These are phyloP conservation scores for Biston betularia DNA, from an alignment of 2,888 invertebrate species.

Conservation along the genomic window DNA sequence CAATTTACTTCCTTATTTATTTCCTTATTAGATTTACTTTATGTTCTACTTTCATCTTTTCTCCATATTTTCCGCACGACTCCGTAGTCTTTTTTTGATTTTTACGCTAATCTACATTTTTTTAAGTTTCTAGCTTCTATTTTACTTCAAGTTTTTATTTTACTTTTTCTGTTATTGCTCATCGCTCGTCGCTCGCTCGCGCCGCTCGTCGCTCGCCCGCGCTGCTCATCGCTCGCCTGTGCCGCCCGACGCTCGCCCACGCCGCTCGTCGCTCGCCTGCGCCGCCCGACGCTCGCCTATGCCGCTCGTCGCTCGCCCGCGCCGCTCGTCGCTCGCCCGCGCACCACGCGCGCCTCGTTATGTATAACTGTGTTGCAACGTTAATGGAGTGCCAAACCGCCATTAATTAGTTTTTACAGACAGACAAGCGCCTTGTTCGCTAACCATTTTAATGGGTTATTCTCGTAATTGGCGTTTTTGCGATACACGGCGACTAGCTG, in stretches of 20 bases:
- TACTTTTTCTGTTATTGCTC: too few relatives aligned
- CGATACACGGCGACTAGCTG: background rate
- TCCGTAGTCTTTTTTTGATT: background rate
- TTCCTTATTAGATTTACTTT: too few relatives aligned
- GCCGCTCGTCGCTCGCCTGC: constrained; percentile 22
- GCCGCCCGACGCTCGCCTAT: background rate
- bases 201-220: constrained; percentile 22
- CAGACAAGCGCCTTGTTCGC: constrained; percentile 8
- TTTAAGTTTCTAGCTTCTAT: too few relatives aligned
- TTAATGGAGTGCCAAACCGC: constrained; percentile 31
- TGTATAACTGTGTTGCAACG: constrained; percentile 11
- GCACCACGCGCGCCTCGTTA: background rate
- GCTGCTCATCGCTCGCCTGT: background rate
- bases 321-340: constrained; percentile 22
- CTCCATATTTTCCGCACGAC: background rate
- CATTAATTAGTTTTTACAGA: constrained; percentile 25
- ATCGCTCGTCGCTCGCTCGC: constrained; percentile 23
- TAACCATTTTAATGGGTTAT: constrained; percentile 18
- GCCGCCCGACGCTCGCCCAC: too few relatives aligned
- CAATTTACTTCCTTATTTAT: too few relatives aligned
- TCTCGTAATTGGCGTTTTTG: constrained; percentile 30
- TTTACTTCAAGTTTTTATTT: too few relatives aligned
- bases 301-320: too few relatives aligned
- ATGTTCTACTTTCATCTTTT: too few relatives aligned
- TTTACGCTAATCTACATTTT: background rate